phyloP scores from a whole-genome alignment of 2,113 vertebrate species.

The Eidolon helvum region DNA sequence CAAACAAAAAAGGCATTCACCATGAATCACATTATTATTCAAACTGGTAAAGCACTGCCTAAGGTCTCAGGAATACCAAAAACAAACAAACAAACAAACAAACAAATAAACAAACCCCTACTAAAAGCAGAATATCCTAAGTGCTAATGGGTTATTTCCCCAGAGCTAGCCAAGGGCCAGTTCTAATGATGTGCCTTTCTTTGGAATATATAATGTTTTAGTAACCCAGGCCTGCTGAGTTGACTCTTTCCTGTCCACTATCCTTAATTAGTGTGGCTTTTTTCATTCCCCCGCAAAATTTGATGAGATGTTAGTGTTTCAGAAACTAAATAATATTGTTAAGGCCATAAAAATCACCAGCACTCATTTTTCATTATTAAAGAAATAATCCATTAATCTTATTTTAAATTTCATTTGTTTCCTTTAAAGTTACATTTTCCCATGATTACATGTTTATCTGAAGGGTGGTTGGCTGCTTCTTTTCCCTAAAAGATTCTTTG shows the following conservation, averaged over 20 bases:
- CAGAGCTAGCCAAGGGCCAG: rapidly evolving
- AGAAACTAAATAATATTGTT: not conserved
- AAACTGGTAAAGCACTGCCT: not conserved
- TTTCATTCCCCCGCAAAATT: rapidly evolving
- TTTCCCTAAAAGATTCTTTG: not conserved
- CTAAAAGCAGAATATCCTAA: not conserved
- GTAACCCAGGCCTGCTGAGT: not conserved
- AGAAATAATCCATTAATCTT: not conserved
- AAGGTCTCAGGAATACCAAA: no score
- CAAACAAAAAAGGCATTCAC: not conserved
- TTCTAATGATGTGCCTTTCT: rapidly evolving
- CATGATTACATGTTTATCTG: not conserved
- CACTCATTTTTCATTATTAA: not conserved
- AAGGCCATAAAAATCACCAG: not conserved
- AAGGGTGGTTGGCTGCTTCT: not conserved
- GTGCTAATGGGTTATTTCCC: not conserved
- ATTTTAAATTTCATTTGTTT: not conserved
- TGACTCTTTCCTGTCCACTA: not conserved
- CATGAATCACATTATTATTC: not conserved
- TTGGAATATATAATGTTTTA: not conserved
- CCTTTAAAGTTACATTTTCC: not conserved
- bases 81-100: not conserved
- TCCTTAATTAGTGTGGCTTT: not conserved
- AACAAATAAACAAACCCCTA: not conserved
- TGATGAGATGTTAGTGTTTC: not conserved